Base-by-base conservation (phyloP, 1,140 invertebrate genomes). In the Drosophila tani region DNA sequence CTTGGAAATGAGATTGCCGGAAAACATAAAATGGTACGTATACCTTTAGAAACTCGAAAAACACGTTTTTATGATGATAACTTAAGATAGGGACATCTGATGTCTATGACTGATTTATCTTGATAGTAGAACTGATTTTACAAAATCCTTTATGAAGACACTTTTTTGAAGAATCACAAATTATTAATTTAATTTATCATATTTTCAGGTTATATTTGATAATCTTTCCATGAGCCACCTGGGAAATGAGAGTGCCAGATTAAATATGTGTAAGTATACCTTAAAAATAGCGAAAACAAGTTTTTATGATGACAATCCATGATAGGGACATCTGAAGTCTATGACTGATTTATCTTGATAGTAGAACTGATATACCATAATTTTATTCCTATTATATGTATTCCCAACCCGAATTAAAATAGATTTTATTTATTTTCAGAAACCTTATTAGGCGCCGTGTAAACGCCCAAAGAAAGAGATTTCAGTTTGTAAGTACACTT, bases 301-400 rank as follows among this genome's bases (percentile, higher is more conserved):
- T 45, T 35, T 40, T 14, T 24, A 29, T 83, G 81, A 84, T 84
- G 81, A 85, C 0, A 75, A 50, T 2, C 1, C 9, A 17, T 2
- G 76, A 79, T 77, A 77, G 75, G 75, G 74, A 77, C 75, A 64
- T 46, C 75, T 78, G 75, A 77, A 55, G 53, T 63, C 65, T 63
- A 53, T 78, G 75, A 76, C 21, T 79, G 79, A 81, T 81, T 81
- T 71, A 67, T 76, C 73, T 45, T 63, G 53, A 76, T 76, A 47
- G 75, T 78, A 71, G 57, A 78, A 56, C 75, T 78, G 73, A 75
- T 66, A 24, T 14, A 21, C 8, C 8, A 35, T 15, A n/a, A 14
- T 3, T 32, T 21, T 12, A 19, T 4, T 0, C 2, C 15, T 12
- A 38, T 9, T 38, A 14, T 38, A 15, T 24, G 6, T 17, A 3